Evolutionary conservation across 2,113 vertebrate species (phyloP).

Genomic region (Pangasianodon gigas): DNA sequence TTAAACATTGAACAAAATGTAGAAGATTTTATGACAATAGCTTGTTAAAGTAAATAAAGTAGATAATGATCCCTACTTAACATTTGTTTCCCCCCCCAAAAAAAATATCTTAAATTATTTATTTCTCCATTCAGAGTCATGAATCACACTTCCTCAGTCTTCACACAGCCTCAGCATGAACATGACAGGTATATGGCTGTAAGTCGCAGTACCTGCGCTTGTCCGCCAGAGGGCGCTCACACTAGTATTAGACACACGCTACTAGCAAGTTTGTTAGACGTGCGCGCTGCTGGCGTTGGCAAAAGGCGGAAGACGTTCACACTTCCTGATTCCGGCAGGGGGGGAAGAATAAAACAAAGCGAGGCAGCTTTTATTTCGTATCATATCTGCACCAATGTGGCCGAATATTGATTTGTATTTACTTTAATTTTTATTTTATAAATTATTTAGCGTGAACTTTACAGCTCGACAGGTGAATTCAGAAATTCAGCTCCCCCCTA

Average conservation of each 20-base stretch:
- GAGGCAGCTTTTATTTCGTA: background rate
- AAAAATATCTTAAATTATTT: background rate
- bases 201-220: background rate
- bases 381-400: background rate
- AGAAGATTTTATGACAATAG: background rate
- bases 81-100: background rate
- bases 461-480: background rate
- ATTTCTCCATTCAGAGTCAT: background rate
- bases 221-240: conserved; percentile 17
- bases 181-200: background rate
- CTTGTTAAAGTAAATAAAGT: background rate
- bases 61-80: background rate
- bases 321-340: background rate
- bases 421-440: background rate
- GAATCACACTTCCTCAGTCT: background rate
- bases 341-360: background rate
- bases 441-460: background rate
- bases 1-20: background rate
- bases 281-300: conserved; percentile 37
- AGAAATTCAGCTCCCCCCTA: background rate
- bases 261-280: conserved; percentile 51
- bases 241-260: background rate
- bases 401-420: background rate
- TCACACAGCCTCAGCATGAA: background rate
- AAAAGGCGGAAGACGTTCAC: conserved; percentile 52